Conservation (phyloP, 2,888 invertebrate genomes). For the Cylloceria caligata region DNA sequence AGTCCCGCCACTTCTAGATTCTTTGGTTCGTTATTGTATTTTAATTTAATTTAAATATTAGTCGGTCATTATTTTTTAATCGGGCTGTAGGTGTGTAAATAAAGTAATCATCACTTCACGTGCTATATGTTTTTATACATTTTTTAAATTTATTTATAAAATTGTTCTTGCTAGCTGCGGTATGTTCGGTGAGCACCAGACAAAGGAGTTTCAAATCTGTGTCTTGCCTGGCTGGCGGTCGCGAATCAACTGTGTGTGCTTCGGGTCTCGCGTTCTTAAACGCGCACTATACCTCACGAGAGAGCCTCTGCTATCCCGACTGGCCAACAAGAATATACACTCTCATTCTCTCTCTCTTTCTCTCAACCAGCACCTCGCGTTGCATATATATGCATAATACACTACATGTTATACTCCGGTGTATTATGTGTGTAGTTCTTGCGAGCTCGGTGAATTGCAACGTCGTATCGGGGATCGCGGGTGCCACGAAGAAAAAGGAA, state of each 20-base stretch:
- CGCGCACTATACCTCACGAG: conserved; percentile 44
- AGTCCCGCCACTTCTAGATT: neutral
- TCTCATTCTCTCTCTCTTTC: conserved; percentile 54
- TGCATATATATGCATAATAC: conserved; percentile 47
- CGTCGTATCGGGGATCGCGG: conserved; percentile 40
- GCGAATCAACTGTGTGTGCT: conserved; percentile 81
- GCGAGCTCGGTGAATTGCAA: conserved; percentile 34
- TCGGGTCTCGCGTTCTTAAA: conserved; percentile 68
- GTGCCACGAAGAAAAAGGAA: conserved; percentile 14
- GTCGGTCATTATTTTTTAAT: conserved; percentile 6
- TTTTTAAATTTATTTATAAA: neutral
- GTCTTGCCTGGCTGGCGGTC: conserved; percentile 80
- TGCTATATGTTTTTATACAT: neutral
- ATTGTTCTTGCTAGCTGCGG: neutral
- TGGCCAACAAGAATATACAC: conserved; percentile 32
- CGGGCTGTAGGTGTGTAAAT: neutral
- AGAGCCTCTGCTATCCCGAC: conserved; percentile 44
- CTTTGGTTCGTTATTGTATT: neutral
- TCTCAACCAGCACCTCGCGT: conserved; percentile 53
- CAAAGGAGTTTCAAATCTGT: conserved; percentile 50
- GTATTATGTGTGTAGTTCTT: conserved; percentile 28
- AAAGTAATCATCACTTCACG: conserved; percentile 10
- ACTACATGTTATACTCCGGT: neutral
- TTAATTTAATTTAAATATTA: conserved; percentile 7
- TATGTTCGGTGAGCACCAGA: conserved; percentile 28